Evolutionary conservation across 2,797 vertebrate genomes (phyloP).

Genomic region (Gadopsis marmoratus): DNA sequence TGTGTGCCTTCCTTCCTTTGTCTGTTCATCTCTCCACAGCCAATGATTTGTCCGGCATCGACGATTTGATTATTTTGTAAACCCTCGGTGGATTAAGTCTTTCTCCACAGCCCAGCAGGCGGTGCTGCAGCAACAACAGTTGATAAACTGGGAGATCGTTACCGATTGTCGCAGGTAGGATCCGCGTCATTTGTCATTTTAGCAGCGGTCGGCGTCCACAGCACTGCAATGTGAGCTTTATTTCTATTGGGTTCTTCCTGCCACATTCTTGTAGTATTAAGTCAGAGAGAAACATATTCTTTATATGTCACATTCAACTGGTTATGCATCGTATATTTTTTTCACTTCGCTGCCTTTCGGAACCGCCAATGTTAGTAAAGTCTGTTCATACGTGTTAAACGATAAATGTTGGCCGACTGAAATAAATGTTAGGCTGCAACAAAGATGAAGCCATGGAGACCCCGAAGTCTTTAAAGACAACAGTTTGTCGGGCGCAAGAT

Average conservation of each 20-base stretch:
- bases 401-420: too few relatives aligned
- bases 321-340: too few relatives aligned
- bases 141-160: not conserved
- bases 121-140: constrained; percentile 2
- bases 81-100: not conserved
- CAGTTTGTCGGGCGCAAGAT: not conserved
- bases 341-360: too few relatives aligned
- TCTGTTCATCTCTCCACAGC: constrained; percentile 29
- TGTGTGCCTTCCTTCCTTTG: constrained; percentile 12
- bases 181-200: constrained; percentile 8
- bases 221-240: not conserved
- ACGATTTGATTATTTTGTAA: constrained; percentile 17
- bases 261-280: not conserved
- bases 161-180: not conserved
- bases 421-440: too few relatives aligned
- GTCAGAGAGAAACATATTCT: not conserved
- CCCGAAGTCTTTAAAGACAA: not conserved
- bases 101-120: not conserved
- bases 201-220: not conserved
- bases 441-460: not conserved
- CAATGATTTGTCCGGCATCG: constrained; percentile 17
- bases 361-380: not conserved
- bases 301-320: not conserved
- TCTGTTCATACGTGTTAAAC: too few relatives aligned
- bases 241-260: not conserved